Base-by-base conservation (phyloP, 2,888 invertebrate species). In the Isoperla grammatica region DNA sequence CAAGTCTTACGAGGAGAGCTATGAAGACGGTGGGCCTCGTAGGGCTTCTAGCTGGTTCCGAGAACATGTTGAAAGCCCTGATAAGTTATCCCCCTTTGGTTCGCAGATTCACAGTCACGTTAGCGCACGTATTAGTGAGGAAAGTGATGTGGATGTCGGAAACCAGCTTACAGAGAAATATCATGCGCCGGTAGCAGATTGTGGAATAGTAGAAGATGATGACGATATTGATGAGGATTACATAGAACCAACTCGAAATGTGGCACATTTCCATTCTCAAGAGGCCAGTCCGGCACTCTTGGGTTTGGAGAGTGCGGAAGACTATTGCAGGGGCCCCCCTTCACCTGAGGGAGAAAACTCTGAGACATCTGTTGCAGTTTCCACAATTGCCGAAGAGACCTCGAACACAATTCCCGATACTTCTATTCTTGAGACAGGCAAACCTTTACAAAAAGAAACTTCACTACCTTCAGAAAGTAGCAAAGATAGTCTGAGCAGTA, bases 241-340 rank as follows among this genome's bases (percentile, higher is more conserved):
- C 57, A 68, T 71, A 3, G 71, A 73, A 59, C 69, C 73, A 8
- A 68, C 71, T 62, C 71, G 69, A 12, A 69, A 71, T 9, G 56
- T 72, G 4, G 73, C 73, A 42, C 71, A 73, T 57, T 69, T 73
- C 4, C 69, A 68, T 62, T 67, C 67, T 20, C n/a, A 49, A 11
- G 61, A 59, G 17, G n/a, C 58, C 2, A 8, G 40, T 8, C 22
- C 49, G 1, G 40, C 56, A 12, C 29, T 11, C 35, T 43, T 49
- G 46, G 61, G 15, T 50, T 63, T 19, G 17, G 48, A 48, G 17
- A 23, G n/a, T 19, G 17, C 48, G 17, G 48, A 48, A 48, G 15
- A 20, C 42, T 56, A 62, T 39, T 48, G 48, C 8, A n/a, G n/a
- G n/a, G 4, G 29, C 42, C 13, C 40, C 13, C 22, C 40, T 40